Evolutionary conservation across 2,888 invertebrate species (phyloP).

Genomic region (Drosophila subquinaria): DNA sequence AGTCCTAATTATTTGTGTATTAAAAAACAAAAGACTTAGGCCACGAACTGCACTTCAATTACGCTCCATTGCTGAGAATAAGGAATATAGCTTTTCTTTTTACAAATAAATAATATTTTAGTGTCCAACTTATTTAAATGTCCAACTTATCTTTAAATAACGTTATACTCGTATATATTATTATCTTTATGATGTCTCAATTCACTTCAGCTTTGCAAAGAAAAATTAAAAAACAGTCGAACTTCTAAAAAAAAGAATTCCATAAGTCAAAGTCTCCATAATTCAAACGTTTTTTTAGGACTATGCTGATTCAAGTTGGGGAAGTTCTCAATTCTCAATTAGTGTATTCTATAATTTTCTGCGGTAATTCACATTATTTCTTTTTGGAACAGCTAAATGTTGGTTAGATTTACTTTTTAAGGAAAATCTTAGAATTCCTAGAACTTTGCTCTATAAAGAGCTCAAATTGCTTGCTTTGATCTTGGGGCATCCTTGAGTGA

Average conservation of each 20-base stretch:
- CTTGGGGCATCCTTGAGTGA: conserved; percentile 64
- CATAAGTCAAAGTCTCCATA: too few relatives aligned
- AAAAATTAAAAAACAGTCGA: not conserved
- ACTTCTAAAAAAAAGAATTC: too few relatives aligned
- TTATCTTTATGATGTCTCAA: not conserved
- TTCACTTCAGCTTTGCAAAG: not conserved
- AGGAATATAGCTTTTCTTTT: not conserved
- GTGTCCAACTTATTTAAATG: not conserved
- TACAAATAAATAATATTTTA: not conserved
- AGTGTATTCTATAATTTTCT: too few relatives aligned
- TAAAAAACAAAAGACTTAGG: conserved; percentile 30
- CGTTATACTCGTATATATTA: not conserved
- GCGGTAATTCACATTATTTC: too few relatives aligned
- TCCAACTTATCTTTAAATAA: not conserved
- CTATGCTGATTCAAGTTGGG: too few relatives aligned
- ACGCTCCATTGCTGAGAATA: not conserved
- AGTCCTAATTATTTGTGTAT: not conserved
- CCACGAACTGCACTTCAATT: conserved; percentile 16
- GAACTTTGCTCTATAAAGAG: too few relatives aligned
- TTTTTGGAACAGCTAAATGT: too few relatives aligned
- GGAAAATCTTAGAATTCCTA: not conserved
- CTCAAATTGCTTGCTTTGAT: conserved; percentile 17
- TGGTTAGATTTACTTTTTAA: not conserved
- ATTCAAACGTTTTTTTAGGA: too few relatives aligned
- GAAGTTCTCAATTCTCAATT: too few relatives aligned